These are phyloP conservation scores for Pilophorus perplexus DNA, from an alignment of 2,888 invertebrate species.

Conservation along the genomic window DNA sequence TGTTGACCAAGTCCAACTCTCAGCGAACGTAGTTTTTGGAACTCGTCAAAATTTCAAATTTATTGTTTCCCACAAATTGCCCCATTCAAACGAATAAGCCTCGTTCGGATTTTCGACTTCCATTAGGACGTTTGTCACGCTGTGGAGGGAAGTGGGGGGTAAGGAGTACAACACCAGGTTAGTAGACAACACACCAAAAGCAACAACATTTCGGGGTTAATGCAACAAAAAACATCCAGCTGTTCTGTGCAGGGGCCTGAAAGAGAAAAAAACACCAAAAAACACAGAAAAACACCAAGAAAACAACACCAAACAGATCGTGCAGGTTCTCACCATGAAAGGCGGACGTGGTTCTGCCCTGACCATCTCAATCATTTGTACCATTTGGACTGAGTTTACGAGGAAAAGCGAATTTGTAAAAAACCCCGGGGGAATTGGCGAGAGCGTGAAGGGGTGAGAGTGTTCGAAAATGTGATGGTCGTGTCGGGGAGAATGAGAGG, in stretches of 20 bases:
- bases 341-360: slow-evolving; percentile 47
- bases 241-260: too few species aligned
- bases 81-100: too few species aligned
- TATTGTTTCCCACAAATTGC: too few species aligned
- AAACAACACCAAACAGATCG: slow-evolving; percentile 14
- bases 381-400: slow-evolving; percentile 45
- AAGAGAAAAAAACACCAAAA: background rate
- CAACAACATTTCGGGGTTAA: too few species aligned
- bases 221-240: slow-evolving; percentile 7
- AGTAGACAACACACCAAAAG: slow-evolving; percentile 14
- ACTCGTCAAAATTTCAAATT: too few species aligned
- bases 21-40: too few species aligned
- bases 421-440: background rate
- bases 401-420: background rate
- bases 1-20: too few species aligned
- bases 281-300: background rate
- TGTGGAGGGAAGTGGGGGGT: background rate
- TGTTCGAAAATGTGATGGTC: background rate
- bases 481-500: too few species aligned
- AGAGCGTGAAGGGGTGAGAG: background rate
- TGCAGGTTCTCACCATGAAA: slow-evolving; percentile 45
- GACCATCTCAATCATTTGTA: slow-evolving; percentile 48
- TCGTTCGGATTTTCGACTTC: background rate
- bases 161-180: slow-evolving; percentile 7
- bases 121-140: background rate